Percentiles rank a stretch among this genome's conserved stretches.
These are phyloP conservation scores for Toxotes jaculatrix DNA, from an alignment of 2,113 vertebrate genomes.

Conservation along the genomic window DNA sequence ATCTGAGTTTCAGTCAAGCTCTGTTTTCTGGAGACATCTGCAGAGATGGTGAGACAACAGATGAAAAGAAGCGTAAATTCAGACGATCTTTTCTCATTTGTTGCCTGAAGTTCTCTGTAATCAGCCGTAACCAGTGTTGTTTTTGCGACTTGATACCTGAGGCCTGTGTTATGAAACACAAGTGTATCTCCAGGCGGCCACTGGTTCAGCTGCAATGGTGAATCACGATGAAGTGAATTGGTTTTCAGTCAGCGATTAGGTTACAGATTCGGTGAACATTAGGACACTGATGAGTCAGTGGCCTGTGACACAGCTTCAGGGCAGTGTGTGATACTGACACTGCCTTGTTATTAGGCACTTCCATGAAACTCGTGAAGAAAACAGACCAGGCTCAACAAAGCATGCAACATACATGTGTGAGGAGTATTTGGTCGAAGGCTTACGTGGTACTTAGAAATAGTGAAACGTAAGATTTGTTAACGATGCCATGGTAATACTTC, in stretches of 20 bases:
- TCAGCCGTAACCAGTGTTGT: background rate
- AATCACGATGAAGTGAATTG: constrained; percentile 40
- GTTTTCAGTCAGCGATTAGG: constrained; percentile 44
- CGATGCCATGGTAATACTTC: background rate
- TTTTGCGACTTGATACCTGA: constrained; percentile 24
- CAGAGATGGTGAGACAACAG: background rate
- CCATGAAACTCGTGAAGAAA: background rate
- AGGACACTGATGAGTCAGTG: constrained; percentile 47
- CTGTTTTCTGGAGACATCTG: background rate
- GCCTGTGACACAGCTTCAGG: constrained; percentile 31
- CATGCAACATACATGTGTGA: background rate
- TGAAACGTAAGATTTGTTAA: background rate
- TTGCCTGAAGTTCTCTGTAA: constrained; percentile 4
- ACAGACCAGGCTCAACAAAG: background rate
- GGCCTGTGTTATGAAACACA: constrained; percentile 44
- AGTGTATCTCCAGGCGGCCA: constrained; percentile 13
- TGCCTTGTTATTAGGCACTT: constrained; percentile 15
- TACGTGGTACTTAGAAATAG: too few species aligned
- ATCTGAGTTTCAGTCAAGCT: background rate
- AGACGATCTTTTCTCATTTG: background rate
- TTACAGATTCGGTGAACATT: constrained; percentile 16
- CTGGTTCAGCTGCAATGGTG: background rate
- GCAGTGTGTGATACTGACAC: constrained; percentile 38
- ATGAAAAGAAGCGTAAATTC: background rate
- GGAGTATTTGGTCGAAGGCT: background rate